Evolutionary conservation across 2,113 vertebrate species (phyloP).

Genomic region (Bettongia penicillata): DNA sequence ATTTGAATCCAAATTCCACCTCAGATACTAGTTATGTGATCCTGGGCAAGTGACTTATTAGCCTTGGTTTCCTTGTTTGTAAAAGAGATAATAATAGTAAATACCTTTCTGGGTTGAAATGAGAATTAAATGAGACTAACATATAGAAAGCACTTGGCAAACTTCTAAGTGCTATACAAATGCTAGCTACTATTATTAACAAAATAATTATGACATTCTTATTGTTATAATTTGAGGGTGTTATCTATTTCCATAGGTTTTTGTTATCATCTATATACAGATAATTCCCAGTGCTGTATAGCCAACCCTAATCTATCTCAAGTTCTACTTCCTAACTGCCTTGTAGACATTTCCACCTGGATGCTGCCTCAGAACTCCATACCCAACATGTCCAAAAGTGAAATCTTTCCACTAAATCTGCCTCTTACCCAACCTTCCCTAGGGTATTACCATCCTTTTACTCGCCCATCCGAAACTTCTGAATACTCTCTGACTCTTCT

Average conservation of each 20-base stretch:
- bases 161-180: neutral
- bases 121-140: neutral
- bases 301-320: neutral
- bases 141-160: neutral
- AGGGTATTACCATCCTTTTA: neutral
- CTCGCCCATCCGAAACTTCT: neutral
- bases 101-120: neutral
- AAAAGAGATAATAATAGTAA: neutral
- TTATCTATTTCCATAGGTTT: neutral
- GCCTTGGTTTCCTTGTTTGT: neutral
- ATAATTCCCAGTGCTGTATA: neutral
- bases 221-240: neutral
- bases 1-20: neutral
- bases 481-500: neutral
- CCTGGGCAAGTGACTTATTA: neutral
- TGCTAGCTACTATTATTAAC: neutral
- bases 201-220: neutral
- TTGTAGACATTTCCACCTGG: neutral
- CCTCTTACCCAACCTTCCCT: neutral
- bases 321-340: neutral
- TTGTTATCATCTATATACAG: neutral
- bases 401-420: neutral
- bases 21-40: neutral
- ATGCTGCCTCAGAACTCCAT: neutral
- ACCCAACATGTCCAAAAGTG: neutral